Conservation (phyloP, 2,888 invertebrate species). For the Ectemnius lituratus region DNA sequence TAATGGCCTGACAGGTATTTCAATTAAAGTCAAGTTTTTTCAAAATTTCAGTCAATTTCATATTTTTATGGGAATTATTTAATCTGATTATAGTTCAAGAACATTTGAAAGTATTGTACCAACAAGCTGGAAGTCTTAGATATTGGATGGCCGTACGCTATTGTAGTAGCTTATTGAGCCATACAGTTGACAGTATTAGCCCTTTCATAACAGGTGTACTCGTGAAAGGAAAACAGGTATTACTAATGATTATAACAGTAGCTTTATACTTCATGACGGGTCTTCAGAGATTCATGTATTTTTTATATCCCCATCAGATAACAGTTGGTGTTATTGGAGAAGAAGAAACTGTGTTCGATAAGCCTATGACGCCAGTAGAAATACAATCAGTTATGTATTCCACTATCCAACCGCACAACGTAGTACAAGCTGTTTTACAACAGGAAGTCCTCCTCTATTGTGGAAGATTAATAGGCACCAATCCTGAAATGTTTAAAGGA, state of each 20-base stretch:
- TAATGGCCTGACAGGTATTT: constrained; percentile 78
- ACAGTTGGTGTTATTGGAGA: constrained; percentile 97
- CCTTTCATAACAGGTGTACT: constrained; percentile 98
- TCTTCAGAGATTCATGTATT: not conserved
- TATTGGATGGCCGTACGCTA: constrained; percentile 97
- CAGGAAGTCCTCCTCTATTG: constrained; percentile 96
- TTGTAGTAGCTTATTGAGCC: constrained; percentile 94
- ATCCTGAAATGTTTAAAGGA: constrained; percentile 96
- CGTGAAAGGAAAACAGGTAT: constrained; percentile 97
- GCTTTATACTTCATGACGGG: not conserved
- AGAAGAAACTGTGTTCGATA: constrained; percentile 97
- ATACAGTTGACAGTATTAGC: constrained; percentile 98
- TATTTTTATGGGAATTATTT: constrained; percentile 7
- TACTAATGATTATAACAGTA: constrained; percentile 7
- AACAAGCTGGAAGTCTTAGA: constrained; percentile 90
- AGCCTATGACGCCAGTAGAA: constrained; percentile 97
- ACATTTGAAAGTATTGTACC: constrained; percentile 86
- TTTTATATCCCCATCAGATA: constrained; percentile 79
- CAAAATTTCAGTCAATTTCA: not conserved
- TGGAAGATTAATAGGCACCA: constrained; percentile 94
- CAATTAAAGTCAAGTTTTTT: not conserved
- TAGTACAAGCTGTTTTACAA: constrained; percentile 94
- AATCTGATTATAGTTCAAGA: constrained; percentile 81
- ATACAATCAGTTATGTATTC: constrained; percentile 95
- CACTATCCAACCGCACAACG: constrained; percentile 92